Evolutionary conservation across 2,888 invertebrate genomes (phyloP), one percentile per base, ranked within the genome.

Genomic region (Schizaphis graminum): DNA sequence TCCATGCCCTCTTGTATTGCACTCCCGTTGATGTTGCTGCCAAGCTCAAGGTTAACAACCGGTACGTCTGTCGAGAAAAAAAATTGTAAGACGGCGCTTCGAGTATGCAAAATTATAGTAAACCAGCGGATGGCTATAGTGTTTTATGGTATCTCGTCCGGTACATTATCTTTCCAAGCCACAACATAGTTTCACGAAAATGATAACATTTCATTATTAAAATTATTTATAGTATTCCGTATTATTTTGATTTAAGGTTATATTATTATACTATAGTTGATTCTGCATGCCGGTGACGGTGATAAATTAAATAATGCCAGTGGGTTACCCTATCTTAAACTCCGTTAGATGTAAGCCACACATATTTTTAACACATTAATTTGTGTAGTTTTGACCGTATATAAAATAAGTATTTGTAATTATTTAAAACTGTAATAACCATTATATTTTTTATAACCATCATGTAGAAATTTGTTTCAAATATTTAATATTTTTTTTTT

Each of bases 1-100:
- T 98, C 98, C 94, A 98, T 98, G 16, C 98, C 98, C 96, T 98
- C 98, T 95, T 97, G 97, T 95, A 98, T 98, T 95, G 97, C 97
- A 95, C 97, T 97, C 2, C 98, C 97, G 95, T 98, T 97, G 89
- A 98, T 96, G 95, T 97, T 98, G 95, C 98, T 98, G 8, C 98
- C 98, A 95, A 98, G 97, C 95, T 98, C 98, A 95, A 98, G 96
- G 24, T 97, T 97, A 94, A 98, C 98, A 95, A 98, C 97, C 1
- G 98, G 98, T 35, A 97, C 97, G 96, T 98, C 98, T 98, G 97
- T 84, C 95, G 95, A 95, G 94, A 94, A 53, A 94, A 53, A 91
- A 94, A 44, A 53, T n/a, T 91, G 16, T 77, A 28, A 87, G 44
- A 86, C 91, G 86, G 89, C 77, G 56, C 24, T 10, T 28, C 8